Percentiles rank a stretch among this genome's conserved stretches.
Evolutionary conservation across 1,140 invertebrate genomes (phyloP).

Genomic region (Formica selysi): DNA sequence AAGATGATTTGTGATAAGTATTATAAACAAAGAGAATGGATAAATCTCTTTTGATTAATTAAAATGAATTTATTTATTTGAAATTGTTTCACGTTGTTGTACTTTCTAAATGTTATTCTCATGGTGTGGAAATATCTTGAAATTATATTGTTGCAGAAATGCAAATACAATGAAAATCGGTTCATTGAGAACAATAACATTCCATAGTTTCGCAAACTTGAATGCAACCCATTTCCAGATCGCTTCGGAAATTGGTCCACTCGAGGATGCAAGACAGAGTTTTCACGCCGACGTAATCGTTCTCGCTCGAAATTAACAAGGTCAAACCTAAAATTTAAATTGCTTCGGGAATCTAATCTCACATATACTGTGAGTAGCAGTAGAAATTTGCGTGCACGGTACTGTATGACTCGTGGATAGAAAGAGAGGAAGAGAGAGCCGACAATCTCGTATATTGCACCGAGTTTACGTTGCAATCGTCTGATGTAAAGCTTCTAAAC

Average conservation of each 20-base stretch:
- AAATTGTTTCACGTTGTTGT: too few relatives aligned
- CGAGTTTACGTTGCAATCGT: slow-evolving; percentile 10
- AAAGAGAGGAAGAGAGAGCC: neutral
- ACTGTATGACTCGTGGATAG: neutral
- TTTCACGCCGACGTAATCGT: neutral
- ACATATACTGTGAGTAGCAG: neutral
- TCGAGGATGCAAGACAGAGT: neutral
- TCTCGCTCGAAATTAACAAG: slow-evolving; percentile 4
- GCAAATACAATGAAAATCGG: neutral
- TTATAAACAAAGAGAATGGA: too few relatives aligned
- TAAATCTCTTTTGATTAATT: too few relatives aligned
- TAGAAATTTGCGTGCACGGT: neutral
- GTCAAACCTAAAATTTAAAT: slow-evolving; percentile 45
- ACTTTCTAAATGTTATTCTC: neutral
- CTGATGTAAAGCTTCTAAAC: neutral
- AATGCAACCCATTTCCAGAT: neutral
- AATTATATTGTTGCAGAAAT: neutral
- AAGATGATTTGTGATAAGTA: neutral
- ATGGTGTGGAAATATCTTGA: neutral
- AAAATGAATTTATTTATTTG: too few relatives aligned
- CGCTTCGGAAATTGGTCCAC: neutral
- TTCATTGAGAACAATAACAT: neutral
- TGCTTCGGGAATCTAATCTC: slow-evolving; percentile 26
- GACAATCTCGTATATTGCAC: slow-evolving; percentile 15
- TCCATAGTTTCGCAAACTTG: neutral